These are phyloP conservation scores for Ladona fulva DNA, from an alignment of 1,140 invertebrate species.

Conservation along the genomic window DNA sequence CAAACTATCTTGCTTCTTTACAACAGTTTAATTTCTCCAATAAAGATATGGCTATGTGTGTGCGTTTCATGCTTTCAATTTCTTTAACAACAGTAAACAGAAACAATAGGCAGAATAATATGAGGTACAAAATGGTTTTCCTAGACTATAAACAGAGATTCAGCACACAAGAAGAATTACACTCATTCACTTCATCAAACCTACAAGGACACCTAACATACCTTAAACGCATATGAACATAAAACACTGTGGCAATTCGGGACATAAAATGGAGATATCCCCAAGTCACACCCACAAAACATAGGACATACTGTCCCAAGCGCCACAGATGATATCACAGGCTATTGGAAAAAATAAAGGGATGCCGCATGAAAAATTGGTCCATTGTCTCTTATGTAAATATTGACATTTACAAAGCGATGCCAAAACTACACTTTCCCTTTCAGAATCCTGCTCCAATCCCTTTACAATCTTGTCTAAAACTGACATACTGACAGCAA, in stretches of 20 bases:
- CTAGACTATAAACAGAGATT: not conserved
- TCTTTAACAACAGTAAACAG: not conserved
- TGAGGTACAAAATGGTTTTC: slow-evolving; percentile 9
- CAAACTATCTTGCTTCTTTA: not conserved
- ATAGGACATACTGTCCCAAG: slow-evolving; percentile 13
- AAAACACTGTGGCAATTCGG: not conserved
- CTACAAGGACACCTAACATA: not conserved
- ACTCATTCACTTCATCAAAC: not conserved
- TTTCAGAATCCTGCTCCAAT: too few relatives aligned
- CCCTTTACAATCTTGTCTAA: too few relatives aligned
- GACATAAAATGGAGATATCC: not conserved
- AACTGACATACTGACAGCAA: too few relatives aligned
- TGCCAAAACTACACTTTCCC: not conserved
- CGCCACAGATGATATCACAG: slow-evolving; percentile 31
- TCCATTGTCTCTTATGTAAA: not conserved
- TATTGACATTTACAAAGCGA: not conserved
- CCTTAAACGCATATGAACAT: not conserved
- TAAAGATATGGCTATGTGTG: slow-evolving; percentile 6
- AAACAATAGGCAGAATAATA: not conserved
- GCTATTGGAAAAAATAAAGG: slow-evolving; percentile 18
- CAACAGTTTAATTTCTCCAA: not conserved
- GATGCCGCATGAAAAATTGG: not conserved
- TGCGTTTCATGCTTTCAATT: slow-evolving; percentile 3
- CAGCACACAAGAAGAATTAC: slow-evolving; percentile 5
- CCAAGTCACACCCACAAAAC: not conserved